A percentile compares a stretch with the other conserved stretches of the same genome.
Conservation (phyloP, 1,140 invertebrate species). For the Saxidomus purpurata region DNA sequence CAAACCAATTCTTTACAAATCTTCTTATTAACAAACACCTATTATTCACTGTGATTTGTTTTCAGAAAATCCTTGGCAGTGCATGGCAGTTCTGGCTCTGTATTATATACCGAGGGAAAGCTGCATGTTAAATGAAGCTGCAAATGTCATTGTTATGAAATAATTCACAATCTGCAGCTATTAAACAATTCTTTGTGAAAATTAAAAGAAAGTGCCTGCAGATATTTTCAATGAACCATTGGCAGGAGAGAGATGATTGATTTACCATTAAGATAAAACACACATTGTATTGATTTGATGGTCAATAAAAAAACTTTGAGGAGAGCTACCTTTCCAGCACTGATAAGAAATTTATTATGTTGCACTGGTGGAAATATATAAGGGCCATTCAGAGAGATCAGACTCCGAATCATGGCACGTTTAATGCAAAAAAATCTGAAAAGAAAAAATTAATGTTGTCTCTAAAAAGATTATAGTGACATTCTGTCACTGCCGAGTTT, state of each 20-base stretch:
- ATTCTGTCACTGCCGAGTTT: no score
- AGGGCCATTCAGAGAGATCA: no score
- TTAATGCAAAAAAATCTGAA: no score
- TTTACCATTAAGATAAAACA: constrained; percentile 13
- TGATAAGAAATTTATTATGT: not conserved
- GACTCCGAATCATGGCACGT: no score
- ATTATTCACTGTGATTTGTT: no score
- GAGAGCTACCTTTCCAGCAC: not conserved
- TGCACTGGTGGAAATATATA: no score
- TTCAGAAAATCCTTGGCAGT: no score
- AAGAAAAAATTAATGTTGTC: no score
- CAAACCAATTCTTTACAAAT: no score
- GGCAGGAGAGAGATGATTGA: constrained; percentile 13
- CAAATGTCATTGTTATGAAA: not conserved
- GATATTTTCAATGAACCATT: not conserved
- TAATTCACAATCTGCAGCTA: not conserved
- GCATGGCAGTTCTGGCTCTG: no score
- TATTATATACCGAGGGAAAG: not conserved
- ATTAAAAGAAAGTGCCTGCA: not conserved
- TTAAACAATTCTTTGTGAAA: not conserved
- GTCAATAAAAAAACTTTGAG: not conserved
- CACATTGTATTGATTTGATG: constrained; percentile 21
- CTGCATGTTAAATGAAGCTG: constrained; percentile 2
- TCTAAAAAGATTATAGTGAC: no score
- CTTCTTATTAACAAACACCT: no score